Conservation (phyloP, 2,888 invertebrate species). For the Harmothoe impar region DNA sequence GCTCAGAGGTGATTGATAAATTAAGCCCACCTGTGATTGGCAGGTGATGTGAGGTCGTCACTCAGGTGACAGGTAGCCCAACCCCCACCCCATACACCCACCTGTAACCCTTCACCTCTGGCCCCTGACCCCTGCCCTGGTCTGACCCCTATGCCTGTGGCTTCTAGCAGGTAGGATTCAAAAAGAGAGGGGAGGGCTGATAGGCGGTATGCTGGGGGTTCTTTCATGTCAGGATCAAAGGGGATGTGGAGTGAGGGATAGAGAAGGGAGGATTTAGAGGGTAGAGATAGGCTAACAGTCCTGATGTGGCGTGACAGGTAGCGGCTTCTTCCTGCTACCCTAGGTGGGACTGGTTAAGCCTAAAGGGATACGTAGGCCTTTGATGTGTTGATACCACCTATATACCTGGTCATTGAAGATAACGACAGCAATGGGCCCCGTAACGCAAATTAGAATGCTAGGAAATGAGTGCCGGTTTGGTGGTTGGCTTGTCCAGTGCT, state of each 20-base stretch:
- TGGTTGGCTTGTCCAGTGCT: too few species aligned
- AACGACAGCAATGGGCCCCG: too few species aligned
- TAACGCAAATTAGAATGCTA: too few species aligned
- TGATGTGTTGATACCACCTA: too few species aligned
- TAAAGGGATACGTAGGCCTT: too few species aligned
- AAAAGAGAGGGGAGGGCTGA: not conserved
- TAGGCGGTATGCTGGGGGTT: not conserved
- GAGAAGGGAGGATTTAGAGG: not conserved
- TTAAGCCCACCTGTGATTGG: conserved; percentile 13
- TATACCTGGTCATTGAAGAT: too few species aligned
- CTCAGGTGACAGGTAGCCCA: conserved; percentile 6
- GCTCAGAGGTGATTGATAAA: not conserved
- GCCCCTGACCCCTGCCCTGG: not conserved
- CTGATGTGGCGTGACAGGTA: conserved; percentile 30
- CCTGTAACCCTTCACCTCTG: not conserved
- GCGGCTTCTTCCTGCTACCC: not conserved
- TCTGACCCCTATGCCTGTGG: not conserved
- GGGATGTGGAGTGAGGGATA: not conserved
- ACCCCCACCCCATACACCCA: conserved; percentile 8
- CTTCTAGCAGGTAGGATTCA: not conserved
- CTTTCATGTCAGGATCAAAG: conserved; percentile 33
- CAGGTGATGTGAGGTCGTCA: not conserved
- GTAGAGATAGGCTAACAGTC: not conserved
- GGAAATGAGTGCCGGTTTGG: too few species aligned
- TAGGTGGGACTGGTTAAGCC: not conserved